Conservation (phyloP, 2,113 vertebrate species). For the Penelope pileata region DNA sequence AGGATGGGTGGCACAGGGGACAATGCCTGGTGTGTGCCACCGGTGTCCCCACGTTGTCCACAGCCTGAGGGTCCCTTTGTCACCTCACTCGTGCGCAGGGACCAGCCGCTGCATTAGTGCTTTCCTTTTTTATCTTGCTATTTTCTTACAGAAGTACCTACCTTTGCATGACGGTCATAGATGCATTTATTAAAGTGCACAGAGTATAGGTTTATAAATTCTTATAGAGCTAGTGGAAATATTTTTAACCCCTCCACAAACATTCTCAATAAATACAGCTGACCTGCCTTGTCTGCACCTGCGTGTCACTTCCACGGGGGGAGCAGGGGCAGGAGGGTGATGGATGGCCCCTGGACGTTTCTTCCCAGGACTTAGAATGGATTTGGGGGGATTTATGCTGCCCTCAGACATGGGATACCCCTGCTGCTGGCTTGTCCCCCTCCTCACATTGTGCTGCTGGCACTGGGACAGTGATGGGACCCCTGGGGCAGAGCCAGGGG, state of each 20-base stretch:
- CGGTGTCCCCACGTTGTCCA: fast-evolving
- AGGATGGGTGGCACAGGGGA: neutral
- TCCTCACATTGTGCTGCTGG: neutral
- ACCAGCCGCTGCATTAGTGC: neutral
- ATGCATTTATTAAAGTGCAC: conserved; percentile 20
- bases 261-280: conserved; percentile 58
- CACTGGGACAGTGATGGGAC: too few species aligned
- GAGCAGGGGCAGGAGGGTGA: fast-evolving
- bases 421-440: neutral
- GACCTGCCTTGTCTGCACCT: conserved; percentile 24
- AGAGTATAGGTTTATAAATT: conserved; percentile 65
- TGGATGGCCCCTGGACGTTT: fast-evolving
- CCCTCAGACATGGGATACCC: too few species aligned
- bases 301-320: fast-evolving
- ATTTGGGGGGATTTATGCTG: neutral
- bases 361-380: neutral
- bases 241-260: conserved; percentile 71
- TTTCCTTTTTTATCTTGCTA: conserved; percentile 61
- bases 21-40: fast-evolving
- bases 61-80: neutral
- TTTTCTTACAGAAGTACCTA: conserved; percentile 60
- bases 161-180: neutral
- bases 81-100: neutral
- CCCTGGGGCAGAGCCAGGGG: too few species aligned
- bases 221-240: conserved; percentile 57